Percentiles rank a stretch among this genome's conserved stretches.
Conservation (phyloP, 2,888 invertebrate species). For the Megastigmus dorsalis region DNA sequence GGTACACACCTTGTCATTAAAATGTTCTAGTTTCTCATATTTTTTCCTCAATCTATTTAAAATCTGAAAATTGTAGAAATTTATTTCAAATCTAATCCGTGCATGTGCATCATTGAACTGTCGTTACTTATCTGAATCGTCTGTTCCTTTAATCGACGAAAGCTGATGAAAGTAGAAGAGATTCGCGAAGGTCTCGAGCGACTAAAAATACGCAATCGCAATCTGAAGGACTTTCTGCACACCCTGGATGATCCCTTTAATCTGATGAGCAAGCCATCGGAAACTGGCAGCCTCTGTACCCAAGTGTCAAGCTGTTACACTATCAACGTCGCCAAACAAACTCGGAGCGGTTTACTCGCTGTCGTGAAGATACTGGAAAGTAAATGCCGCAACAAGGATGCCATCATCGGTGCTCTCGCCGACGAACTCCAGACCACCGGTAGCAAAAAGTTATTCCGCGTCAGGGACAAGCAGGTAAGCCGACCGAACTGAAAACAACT, state of each 20-base stretch:
- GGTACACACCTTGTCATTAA: constrained; percentile 1
- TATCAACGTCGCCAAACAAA: constrained; percentile 20
- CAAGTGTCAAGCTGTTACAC: constrained; percentile 19
- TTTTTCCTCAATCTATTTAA: too few species aligned
- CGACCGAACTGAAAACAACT: too few species aligned
- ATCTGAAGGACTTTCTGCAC: constrained; percentile 40
- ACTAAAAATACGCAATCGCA: constrained; percentile 56
- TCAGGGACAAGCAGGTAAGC: constrained; percentile 23
- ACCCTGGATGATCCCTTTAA: constrained; percentile 29
- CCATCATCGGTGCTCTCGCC: constrained; percentile 55
- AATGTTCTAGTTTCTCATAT: background rate
- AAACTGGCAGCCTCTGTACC: constrained; percentile 10
- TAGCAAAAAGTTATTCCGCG: background rate
- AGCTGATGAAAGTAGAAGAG: constrained; percentile 53
- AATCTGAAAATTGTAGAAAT: background rate
- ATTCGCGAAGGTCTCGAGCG: constrained; percentile 55
- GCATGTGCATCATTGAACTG: too few species aligned
- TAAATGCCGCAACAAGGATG: constrained; percentile 57
- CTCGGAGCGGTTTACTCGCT: constrained; percentile 47
- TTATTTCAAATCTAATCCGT: too few species aligned
- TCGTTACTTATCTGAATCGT: background rate
- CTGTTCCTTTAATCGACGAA: background rate
- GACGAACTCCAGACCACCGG: constrained; percentile 51
- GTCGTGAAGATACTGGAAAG: constrained; percentile 53
- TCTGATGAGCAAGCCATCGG: background rate